Percentiles rank a stretch among this genome's conserved stretches.
Conservation (phyloP, 2,113 vertebrate genomes). For the Dolichotis patagonum region DNA sequence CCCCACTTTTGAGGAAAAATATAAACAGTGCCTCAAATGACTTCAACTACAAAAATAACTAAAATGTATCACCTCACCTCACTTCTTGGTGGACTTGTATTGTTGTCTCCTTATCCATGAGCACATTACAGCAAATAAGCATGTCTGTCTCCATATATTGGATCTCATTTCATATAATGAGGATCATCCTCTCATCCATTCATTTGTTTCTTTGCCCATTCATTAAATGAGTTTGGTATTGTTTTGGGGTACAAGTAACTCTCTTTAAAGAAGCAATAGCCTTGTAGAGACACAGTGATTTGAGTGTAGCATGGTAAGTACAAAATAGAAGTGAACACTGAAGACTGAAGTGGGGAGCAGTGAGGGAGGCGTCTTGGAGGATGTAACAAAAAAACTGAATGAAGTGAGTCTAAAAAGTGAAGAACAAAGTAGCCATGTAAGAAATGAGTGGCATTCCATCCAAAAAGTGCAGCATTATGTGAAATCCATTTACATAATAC, state of each 20-base stretch:
- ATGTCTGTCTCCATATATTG: neutral
- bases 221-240: neutral
- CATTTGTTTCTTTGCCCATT: slow-evolving; percentile 24
- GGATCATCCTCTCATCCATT: slow-evolving; percentile 20
- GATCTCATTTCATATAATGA: slow-evolving; percentile 45
- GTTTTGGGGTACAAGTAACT: slow-evolving; percentile 1
- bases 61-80: neutral
- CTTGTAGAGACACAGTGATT: neutral
- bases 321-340: neutral
- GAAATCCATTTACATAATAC: neutral
- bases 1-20: neutral
- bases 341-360: neutral
- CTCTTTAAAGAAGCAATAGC: slow-evolving; percentile 19
- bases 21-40: neutral
- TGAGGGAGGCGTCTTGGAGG: slow-evolving; percentile 34
- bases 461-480: slow-evolving; percentile 18
- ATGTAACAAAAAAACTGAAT: slow-evolving; percentile 12
- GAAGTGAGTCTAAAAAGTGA: slow-evolving; percentile 32
- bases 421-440: neutral
- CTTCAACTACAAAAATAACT: neutral
- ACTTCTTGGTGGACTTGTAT: neutral
- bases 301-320: neutral
- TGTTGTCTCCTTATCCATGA: slow-evolving; percentile 30
- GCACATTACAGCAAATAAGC: slow-evolving; percentile 21
- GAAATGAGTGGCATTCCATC: neutral